A percentile compares a stretch with the other conserved stretches of the same genome.
phyloP scores from a whole-genome alignment of 2,797 vertebrate genomes.

The Dallia pectoralis region DNA sequence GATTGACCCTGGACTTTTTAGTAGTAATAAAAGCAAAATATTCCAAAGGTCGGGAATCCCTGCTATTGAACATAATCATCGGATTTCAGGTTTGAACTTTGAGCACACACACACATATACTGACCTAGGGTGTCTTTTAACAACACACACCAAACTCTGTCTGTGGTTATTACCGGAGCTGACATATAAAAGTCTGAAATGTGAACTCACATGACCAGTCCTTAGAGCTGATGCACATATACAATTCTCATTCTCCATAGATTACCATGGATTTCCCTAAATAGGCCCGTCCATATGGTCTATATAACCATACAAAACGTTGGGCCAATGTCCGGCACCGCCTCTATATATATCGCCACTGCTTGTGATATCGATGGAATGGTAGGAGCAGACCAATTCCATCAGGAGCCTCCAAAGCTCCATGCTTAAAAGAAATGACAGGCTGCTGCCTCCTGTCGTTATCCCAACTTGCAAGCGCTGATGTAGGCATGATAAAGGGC shows the following conservation, averaged over 20 bases:
- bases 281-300: not conserved
- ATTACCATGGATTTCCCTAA: slow-evolving; percentile 17
- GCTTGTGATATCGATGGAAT: slow-evolving; percentile 23
- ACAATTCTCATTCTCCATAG: slow-evolving; percentile 14
- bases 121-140: not conserved
- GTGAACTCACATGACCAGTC: not conserved
- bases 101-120: not conserved
- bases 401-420: slow-evolving; percentile 19
- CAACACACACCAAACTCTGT: not conserved
- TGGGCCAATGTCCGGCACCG: slow-evolving; percentile 9
- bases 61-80: not conserved
- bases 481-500: slow-evolving; percentile 43
- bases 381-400: slow-evolving; percentile 35
- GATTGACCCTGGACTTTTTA: no score
- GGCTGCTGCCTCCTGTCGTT: slow-evolving; percentile 23
- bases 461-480: slow-evolving; percentile 18
- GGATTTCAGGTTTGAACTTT: not conserved
- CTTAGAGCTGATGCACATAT: not conserved
- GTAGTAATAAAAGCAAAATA: no score
- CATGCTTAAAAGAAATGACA: slow-evolving; percentile 19
- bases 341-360: slow-evolving; percentile 27
- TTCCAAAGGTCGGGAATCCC: no score
- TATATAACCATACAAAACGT: not conserved
- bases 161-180: not conserved
- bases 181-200: not conserved